A percentile compares a stretch with the other conserved stretches of the same genome.
Conservation (phyloP, 2,888 invertebrate genomes). For the Heliconius erato region DNA sequence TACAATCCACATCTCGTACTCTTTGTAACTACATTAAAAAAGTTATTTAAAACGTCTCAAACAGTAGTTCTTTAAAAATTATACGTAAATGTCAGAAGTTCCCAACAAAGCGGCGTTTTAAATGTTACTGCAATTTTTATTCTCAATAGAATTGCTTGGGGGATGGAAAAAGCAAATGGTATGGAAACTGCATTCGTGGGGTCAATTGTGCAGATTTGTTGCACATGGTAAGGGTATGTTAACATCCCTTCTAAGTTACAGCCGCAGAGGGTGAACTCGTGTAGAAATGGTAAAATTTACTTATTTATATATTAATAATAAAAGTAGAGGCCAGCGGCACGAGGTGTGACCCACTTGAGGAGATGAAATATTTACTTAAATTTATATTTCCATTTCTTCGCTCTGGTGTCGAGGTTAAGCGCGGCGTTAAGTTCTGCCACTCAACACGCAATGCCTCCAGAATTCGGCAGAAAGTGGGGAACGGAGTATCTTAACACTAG, state of each 20-base stretch:
- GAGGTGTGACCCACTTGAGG: too few relatives aligned
- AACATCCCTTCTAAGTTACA: slow-evolving; percentile 53
- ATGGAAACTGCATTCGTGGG: slow-evolving; percentile 50
- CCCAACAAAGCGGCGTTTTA: slow-evolving; percentile 38
- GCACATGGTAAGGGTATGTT: slow-evolving; percentile 53
- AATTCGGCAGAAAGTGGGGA: too few relatives aligned
- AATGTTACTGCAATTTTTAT: slow-evolving; percentile 34
- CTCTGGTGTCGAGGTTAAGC: too few relatives aligned
- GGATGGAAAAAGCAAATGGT: slow-evolving; percentile 44
- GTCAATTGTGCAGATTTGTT: slow-evolving; percentile 56
- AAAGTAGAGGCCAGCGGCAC: too few relatives aligned
- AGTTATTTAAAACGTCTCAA: slow-evolving; percentile 36
- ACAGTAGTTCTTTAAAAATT: slow-evolving; percentile 37
- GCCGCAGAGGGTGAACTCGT: not conserved
- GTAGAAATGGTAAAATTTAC: not conserved
- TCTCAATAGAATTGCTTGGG: slow-evolving; percentile 49
- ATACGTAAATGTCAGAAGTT: slow-evolving; percentile 34
- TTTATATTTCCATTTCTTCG: too few relatives aligned
- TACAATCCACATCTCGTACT: slow-evolving; percentile 7
- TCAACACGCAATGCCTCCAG: too few relatives aligned
- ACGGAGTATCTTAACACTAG: too few relatives aligned
- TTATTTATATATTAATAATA: not conserved
- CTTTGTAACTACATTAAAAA: slow-evolving; percentile 26
- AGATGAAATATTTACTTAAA: too few relatives aligned
- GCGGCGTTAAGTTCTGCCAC: too few relatives aligned